A percentile compares a stretch with the other conserved stretches of the same genome.
These are phyloP conservation scores for Ageneiosus marmoratus DNA, from an alignment of 2,113 vertebrate species.

Conservation along the genomic window DNA sequence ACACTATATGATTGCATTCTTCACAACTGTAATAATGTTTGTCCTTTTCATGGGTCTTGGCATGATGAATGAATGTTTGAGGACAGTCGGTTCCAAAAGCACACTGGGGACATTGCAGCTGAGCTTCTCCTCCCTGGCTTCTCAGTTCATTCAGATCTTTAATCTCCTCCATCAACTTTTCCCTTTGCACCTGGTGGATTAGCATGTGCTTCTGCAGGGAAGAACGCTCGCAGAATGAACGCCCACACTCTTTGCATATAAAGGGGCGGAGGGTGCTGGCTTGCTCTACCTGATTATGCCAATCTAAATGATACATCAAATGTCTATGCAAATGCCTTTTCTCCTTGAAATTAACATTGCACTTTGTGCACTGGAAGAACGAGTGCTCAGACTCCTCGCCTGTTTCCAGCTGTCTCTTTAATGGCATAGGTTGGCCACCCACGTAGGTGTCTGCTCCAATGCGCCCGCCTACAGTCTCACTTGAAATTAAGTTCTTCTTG, in stretches of 20 bases:
- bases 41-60: conserved; percentile 85
- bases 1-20: conserved; percentile 83
- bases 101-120: conserved; percentile 79
- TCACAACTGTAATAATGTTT: conserved; percentile 86
- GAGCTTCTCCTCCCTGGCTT: conserved; percentile 77
- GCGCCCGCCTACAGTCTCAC: conserved; percentile 71
- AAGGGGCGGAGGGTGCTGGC: conserved; percentile 85
- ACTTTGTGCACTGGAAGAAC: conserved; percentile 89
- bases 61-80: conserved; percentile 84
- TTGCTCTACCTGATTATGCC: conserved; percentile 89
- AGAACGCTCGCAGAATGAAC: conserved; percentile 88
- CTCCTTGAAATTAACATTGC: conserved; percentile 92
- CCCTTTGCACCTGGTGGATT: conserved; percentile 88
- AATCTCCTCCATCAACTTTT: conserved; percentile 88
- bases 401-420: conserved; percentile 76
- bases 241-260: conserved; percentile 90
- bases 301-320: conserved; percentile 97
- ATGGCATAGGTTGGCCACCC: conserved; percentile 78
- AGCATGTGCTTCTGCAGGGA: conserved; percentile 92
- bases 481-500: conserved; percentile 79
- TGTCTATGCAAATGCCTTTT: conserved; percentile 91
- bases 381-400: conserved; percentile 79
- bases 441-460: conserved; percentile 79
- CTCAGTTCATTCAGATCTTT: conserved; percentile 84
- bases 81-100: conserved; percentile 83